phyloP scores from a whole-genome alignment of 2,888 invertebrate genomes.

The Fragum whitleyi region DNA sequence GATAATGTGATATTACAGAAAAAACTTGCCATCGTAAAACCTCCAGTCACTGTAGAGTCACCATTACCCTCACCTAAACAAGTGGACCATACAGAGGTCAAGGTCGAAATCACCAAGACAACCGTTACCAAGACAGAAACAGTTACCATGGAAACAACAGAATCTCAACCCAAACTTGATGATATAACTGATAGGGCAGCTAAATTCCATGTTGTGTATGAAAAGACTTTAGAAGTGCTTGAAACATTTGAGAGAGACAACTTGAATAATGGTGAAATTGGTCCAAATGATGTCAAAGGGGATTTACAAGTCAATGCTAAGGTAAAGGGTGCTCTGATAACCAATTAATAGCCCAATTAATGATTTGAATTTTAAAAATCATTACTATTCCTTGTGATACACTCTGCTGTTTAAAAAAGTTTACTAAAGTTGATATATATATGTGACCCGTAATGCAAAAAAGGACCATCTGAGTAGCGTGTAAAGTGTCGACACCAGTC shows the following conservation, averaged over 20 bases:
- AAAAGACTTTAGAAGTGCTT: conserved; percentile 70
- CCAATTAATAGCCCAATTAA: too few species aligned
- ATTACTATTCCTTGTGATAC: too few species aligned
- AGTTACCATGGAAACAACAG: conserved; percentile 50
- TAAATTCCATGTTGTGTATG: conserved; percentile 70
- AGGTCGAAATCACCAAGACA: conserved; percentile 60
- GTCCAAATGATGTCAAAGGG: conserved; percentile 68
- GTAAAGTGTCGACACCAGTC: too few species aligned
- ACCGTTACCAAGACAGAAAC: conserved; percentile 55
- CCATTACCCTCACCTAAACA: conserved; percentile 36
- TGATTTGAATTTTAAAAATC: too few species aligned
- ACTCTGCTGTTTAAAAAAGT: too few species aligned
- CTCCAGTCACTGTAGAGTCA: not conserved
- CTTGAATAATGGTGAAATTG: conserved; percentile 73
- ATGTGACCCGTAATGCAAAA: too few species aligned
- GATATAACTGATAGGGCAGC: conserved; percentile 46
- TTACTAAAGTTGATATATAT: too few species aligned
- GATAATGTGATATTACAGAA: not conserved
- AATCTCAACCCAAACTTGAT: conserved; percentile 18
- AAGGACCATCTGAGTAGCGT: too few species aligned
- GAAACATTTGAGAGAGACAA: conserved; percentile 74
- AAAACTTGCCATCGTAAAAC: conserved; percentile 12
- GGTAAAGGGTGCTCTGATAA: conserved; percentile 67
- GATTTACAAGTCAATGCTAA: conserved; percentile 76
- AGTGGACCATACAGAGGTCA: conserved; percentile 58